Conservation (phyloP, 2,113 vertebrate species). For the Thermophis baileyi region DNA sequence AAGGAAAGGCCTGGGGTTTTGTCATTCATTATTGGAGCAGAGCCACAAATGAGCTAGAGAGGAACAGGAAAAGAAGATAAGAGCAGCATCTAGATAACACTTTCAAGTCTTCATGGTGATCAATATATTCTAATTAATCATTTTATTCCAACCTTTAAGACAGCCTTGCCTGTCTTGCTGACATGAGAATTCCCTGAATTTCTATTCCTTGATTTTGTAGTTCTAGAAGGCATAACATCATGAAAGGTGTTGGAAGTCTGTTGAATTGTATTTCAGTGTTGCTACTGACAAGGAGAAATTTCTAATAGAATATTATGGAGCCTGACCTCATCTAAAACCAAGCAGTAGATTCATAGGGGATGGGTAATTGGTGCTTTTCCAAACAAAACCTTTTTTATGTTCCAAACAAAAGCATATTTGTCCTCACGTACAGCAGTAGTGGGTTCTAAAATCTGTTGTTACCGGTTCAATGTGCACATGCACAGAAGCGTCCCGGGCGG, state of each 20-base stretch:
- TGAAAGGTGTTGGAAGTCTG: neutral
- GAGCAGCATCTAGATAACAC: neutral
- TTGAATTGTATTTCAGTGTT: neutral
- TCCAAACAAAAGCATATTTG: too few relatives aligned
- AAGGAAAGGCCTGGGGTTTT: neutral
- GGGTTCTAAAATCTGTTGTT: too few relatives aligned
- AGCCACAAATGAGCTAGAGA: neutral
- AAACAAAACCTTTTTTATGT: neutral
- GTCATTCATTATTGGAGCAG: neutral
- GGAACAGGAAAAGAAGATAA: neutral
- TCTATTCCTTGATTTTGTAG: neutral
- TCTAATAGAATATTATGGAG: neutral
- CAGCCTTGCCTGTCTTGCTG: neutral
- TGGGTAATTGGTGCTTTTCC: neutral
- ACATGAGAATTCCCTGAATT: neutral
- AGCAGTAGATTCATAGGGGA: neutral
- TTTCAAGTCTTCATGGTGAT: neutral
- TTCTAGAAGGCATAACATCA: neutral
- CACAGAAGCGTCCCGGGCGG: too few relatives aligned
- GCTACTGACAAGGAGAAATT: neutral
- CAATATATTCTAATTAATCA: neutral
- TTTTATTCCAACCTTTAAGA: neutral
- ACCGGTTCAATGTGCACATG: too few relatives aligned
- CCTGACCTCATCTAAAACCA: neutral
- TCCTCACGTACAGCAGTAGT: neutral